Evolutionary conservation across 2,888 invertebrate genomes (phyloP).

Genomic region (Parelbella ahira): DNA sequence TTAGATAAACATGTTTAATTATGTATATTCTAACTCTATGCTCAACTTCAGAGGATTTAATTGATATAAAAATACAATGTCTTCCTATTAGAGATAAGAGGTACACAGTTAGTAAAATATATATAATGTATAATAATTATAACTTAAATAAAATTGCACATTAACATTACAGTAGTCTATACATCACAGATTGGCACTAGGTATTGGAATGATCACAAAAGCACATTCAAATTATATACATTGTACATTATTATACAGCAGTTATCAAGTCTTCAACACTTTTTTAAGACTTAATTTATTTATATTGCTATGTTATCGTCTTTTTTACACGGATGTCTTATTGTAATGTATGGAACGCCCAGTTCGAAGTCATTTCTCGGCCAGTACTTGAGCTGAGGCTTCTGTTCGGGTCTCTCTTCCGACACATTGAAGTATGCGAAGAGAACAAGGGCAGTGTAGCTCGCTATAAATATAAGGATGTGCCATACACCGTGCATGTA

Average conservation of each 20-base stretch:
- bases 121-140: conserved; percentile 9
- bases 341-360: conserved; percentile 87
- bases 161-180: conserved; percentile 30
- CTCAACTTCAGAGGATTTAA: too few species aligned
- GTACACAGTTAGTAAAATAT: too few species aligned
- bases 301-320: conserved; percentile 66
- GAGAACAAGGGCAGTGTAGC: conserved; percentile 87
- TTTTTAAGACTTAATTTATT: background rate
- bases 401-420: conserved; percentile 85
- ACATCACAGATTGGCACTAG: conserved; percentile 55
- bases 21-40: too few species aligned
- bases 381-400: conserved; percentile 87
- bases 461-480: conserved; percentile 88
- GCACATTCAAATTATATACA: conserved; percentile 14
- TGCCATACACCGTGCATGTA: conserved; percentile 93
- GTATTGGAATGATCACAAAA: conserved; percentile 32
- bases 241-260: conserved; percentile 7
- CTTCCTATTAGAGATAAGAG: too few species aligned
- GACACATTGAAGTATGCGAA: conserved; percentile 89
- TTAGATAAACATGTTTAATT: too few species aligned
- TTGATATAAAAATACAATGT: conserved; percentile 15
- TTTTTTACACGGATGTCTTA: conserved; percentile 79
- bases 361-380: conserved; percentile 88
- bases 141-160: conserved; percentile 32
- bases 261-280: conserved; percentile 2